These are phyloP conservation scores for Talpa occidentalis DNA, from an alignment of 2,113 vertebrate species.

Conservation along the genomic window DNA sequence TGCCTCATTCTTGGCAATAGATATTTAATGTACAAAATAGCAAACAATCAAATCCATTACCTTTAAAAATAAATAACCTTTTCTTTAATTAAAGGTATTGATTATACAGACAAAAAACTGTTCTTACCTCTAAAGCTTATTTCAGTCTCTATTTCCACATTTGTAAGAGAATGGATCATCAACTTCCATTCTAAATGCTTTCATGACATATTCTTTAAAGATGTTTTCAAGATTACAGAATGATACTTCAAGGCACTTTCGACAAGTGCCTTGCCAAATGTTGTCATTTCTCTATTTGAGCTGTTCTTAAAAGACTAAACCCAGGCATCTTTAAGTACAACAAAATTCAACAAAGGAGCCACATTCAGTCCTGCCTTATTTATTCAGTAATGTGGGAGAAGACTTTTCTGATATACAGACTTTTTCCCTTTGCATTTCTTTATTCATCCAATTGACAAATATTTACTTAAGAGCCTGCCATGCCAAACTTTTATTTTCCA, in stretches of 20 bases:
- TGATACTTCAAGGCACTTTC: constrained; percentile 49
- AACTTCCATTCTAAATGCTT: constrained; percentile 40
- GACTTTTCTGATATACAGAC: background rate
- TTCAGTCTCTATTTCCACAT: constrained; percentile 41
- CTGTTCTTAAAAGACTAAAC: constrained; percentile 32
- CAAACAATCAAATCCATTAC: constrained; percentile 9
- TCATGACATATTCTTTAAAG: constrained; percentile 10
- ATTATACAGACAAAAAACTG: constrained; percentile 26
- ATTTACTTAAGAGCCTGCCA: background rate
- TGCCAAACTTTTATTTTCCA: constrained; percentile 35
- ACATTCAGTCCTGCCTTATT: background rate
- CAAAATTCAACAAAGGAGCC: background rate
- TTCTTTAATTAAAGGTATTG: constrained; percentile 37
- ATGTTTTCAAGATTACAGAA: constrained; percentile 24
- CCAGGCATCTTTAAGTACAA: background rate
- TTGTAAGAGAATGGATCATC: constrained; percentile 11
- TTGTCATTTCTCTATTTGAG: constrained; percentile 1
- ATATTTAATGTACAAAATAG: constrained; percentile 7
- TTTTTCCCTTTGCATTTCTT: background rate
- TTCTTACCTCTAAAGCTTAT: constrained; percentile 38
- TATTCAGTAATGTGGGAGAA: background rate
- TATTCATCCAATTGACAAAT: background rate
- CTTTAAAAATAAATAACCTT: constrained; percentile 31
- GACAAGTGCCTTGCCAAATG: constrained; percentile 41
- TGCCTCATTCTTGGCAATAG: constrained; percentile 8